These are phyloP conservation scores for Psittacula cyanocephala DNA, from an alignment of 2,113 vertebrate species.

Conservation along the genomic window DNA sequence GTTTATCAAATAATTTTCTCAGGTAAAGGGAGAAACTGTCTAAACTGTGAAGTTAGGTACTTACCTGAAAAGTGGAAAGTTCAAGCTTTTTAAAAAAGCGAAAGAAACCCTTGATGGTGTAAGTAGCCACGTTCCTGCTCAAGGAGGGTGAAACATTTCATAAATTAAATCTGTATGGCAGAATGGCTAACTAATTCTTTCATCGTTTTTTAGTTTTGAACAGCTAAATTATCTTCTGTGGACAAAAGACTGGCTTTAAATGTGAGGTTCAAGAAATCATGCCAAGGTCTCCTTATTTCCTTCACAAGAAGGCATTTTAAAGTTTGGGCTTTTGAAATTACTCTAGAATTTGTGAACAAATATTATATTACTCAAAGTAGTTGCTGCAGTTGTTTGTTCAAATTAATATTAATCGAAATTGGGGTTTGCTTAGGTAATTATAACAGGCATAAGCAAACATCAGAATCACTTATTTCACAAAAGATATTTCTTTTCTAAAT, in stretches of 20 bases:
- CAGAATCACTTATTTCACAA: constrained; percentile 7
- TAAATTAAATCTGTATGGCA: background rate
- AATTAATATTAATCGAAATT: background rate
- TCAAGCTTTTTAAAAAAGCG: background rate
- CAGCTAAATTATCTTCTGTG: background rate
- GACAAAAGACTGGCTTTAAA: background rate
- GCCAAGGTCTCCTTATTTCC: background rate
- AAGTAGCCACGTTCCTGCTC: background rate
- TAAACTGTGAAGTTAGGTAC: background rate
- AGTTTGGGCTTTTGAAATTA: background rate
- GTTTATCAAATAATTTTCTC: background rate
- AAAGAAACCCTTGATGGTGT: background rate
- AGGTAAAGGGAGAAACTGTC: background rate
- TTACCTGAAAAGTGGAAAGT: background rate
- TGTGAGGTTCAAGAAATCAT: background rate
- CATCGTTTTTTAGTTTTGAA: background rate
- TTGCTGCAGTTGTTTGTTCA: constrained; percentile 30
- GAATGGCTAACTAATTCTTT: background rate
- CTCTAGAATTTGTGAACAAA: background rate
- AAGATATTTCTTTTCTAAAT: constrained; percentile 2
- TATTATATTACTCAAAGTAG: background rate
- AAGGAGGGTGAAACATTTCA: background rate
- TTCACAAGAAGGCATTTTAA: background rate
- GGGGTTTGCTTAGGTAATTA: constrained; percentile 22
- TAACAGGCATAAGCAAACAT: background rate